These are phyloP conservation scores for Hycleus phaleratus DNA, from an alignment of 1,140 invertebrate genomes.

Conservation along the genomic window DNA sequence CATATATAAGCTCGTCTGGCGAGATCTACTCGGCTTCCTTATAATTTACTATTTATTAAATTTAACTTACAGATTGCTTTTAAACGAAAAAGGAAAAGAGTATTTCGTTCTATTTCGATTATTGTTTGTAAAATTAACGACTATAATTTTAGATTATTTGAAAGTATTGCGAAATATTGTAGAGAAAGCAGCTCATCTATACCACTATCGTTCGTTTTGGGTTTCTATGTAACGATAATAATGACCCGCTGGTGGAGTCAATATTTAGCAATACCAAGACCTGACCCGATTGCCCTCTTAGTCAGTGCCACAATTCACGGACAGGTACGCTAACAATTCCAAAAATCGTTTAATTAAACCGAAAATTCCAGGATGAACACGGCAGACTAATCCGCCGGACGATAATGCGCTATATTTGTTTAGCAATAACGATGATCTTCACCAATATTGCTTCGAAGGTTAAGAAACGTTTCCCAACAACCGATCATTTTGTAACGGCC, in stretches of 20 bases:
- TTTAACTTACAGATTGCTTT: constrained; percentile 50
- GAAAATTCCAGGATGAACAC: constrained; percentile 51
- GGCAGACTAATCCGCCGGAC: constrained; percentile 69
- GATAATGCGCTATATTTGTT: constrained; percentile 61
- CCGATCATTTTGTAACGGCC: constrained; percentile 68
- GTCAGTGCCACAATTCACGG: constrained; percentile 67
- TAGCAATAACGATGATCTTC: constrained; percentile 60
- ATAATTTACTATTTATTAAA: constrained; percentile 55
- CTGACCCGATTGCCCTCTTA: constrained; percentile 74
- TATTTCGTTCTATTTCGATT: constrained; percentile 41
- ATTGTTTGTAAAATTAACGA: constrained; percentile 30
- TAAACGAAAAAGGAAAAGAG: constrained; percentile 50
- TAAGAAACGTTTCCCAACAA: constrained; percentile 71
- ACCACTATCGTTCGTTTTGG: constrained; percentile 61
- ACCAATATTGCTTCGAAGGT: constrained; percentile 64
- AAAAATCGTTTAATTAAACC: too few species aligned
- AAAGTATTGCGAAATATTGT: constrained; percentile 57
- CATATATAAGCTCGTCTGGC: constrained; percentile 67
- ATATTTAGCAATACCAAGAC: constrained; percentile 77
- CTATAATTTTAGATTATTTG: constrained; percentile 50
- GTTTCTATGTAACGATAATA: constrained; percentile 81
- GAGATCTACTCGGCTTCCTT: constrained; percentile 56
- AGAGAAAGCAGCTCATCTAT: constrained; percentile 61
- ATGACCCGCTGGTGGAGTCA: constrained; percentile 93
- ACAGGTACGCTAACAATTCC: constrained; percentile 35